Evolutionary conservation across 2,888 invertebrate species (phyloP), one percentile per base, ranked within the genome.

Genomic region (Cephalotes varians): DNA sequence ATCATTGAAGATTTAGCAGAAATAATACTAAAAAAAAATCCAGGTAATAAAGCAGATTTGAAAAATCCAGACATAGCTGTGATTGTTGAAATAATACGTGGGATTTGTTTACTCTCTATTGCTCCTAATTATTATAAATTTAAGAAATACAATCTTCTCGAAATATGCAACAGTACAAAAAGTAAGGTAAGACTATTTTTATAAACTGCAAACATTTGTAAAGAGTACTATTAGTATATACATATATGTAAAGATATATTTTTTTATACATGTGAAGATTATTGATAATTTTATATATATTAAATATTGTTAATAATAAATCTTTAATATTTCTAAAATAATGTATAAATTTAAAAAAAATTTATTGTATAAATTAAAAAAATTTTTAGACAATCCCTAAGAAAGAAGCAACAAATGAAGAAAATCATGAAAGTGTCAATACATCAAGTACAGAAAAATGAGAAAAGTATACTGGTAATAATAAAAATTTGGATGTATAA

Each of bases 71-170:
- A 97, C 83, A 95, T 97, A 51, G 97, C 98, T 6, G 96, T 99
- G 71, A 95, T 98, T 86, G 96, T 98, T 44, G 98, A 99, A 95
- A 95, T 98, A 60, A 96, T 99, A 67, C 97, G 97, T 91, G 96
- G 96, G 34, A 96, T 97, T 90, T 98, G 98, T 91, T 96, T 98
- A 87, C 92, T 99, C 12, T 96, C 97, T 84, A 96, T 99, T 81
- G 96, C 98, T 40, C 97, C 97, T 40, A 96, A 98, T 94, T 99
- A 97, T 94, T 96, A 96, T 91, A 96, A 96, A 86, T 97, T 96
- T 93, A 97, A 97, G 90, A 98, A 98, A 93, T 99, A 98, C 95
- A 99, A 99, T 95, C 95, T 98, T 83, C 94, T 96, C 84, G 97
- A 98, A 94, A 89, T 94, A 81, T 93, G 93, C 82, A 92, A 91